Evolutionary conservation across 92 coral and sea anemone genomes (phyloP), one percentile per base, ranked within the genome.

Genomic region (Parazoanthus atlanticus): DNA sequence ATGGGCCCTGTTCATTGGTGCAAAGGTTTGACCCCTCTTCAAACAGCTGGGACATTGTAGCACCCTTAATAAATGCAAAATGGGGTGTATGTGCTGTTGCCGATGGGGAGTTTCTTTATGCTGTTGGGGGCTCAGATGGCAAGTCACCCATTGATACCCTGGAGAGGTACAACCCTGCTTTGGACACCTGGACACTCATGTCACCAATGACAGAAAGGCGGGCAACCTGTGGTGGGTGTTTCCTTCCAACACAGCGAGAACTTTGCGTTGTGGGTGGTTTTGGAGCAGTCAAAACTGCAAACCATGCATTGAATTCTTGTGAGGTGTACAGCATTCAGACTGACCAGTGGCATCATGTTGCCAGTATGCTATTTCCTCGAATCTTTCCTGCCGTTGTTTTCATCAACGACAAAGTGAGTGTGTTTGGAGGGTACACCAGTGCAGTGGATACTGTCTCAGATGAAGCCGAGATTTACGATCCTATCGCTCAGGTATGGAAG

Each of bases 61-160:
- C 90, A 65, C 76, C 90, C 58, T 78, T 91, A 76, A 34, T 40
- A 21, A 25, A 76, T 38, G 76, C 86, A 5, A 77, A 91, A 33
- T 79, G 93, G 52, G 93, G 89, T 34, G 85, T 87, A 16, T 85
- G 90, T 84, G 93, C 93, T 32, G 93, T 91, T 23, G 88, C 79
- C 43, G 86, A 86, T 23, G 89, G 90, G 23, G 90, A 89, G 19
- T 91, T 61, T 47, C 85, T 91, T 32, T 91, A 73, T 88, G 84
- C 90, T 9, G 90, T 85, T 74, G 93, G 93, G 28, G 93, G 93
- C 26, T 89, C 89, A 23, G 89, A 91, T 79, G 93, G 89, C 43
- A 85, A 67, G 76, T 86, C 88, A 28, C 89, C 93, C 74, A 70
- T 91, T 70, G 75, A 78, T 54, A 56, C 76, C 17, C 84, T 91